These are phyloP conservation scores for Pseudocheirus occidentalis DNA, from an alignment of 2,797 vertebrate genomes.

Conservation along the genomic window DNA sequence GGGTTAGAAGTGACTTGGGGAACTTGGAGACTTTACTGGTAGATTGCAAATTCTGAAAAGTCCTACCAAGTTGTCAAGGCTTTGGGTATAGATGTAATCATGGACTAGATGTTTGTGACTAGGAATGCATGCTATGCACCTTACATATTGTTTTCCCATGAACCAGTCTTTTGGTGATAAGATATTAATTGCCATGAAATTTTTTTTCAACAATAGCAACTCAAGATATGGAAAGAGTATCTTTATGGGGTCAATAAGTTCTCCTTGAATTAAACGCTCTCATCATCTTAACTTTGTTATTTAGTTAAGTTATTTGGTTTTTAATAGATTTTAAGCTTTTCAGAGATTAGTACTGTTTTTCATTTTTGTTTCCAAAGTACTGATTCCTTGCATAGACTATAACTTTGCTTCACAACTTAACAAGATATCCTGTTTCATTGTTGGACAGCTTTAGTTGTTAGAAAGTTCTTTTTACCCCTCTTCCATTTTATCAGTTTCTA, in stretches of 20 bases:
- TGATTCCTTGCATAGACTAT: not conserved
- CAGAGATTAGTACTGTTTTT: not conserved
- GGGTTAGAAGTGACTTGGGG: not conserved
- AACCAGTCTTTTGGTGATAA: not conserved
- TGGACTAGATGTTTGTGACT: not conserved
- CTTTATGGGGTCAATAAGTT: not conserved
- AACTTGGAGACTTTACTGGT: not conserved
- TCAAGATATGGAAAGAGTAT: not conserved
- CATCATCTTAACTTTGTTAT: not conserved
- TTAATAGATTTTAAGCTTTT: not conserved
- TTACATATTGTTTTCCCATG: not conserved
- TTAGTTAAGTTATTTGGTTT: not conserved
- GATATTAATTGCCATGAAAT: not conserved
- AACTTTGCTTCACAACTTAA: not conserved
- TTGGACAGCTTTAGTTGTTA: not conserved
- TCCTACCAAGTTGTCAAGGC: not conserved
- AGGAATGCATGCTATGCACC: not conserved
- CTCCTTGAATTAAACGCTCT: not conserved
- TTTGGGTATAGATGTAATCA: not conserved
- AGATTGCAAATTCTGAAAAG: not conserved
- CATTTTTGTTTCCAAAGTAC: not conserved
- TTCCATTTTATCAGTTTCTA: not conserved
- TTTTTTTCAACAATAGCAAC: not conserved
- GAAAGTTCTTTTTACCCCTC: not conserved
- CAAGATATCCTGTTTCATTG: not conserved